Percentiles rank a stretch among this genome's conserved stretches.
These are phyloP conservation scores for Apis dorsata DNA, from an alignment of 1,140 invertebrate species.

Conservation along the genomic window DNA sequence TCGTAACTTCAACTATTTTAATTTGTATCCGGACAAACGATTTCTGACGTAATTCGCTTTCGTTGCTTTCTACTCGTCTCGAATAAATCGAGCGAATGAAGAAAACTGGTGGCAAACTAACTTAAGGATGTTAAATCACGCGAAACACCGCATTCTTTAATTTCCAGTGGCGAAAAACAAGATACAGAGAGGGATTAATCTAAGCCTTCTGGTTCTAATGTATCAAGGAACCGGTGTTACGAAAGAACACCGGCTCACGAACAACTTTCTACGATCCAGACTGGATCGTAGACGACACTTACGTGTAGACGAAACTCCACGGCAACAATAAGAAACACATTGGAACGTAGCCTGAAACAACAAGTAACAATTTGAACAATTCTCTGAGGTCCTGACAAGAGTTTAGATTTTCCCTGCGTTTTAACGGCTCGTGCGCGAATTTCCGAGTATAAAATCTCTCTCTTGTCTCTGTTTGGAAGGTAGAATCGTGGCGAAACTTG, in stretches of 20 bases:
- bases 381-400: no score
- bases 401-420: neutral
- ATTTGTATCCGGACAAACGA: no score
- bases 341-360: neutral
- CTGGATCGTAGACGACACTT: neutral
- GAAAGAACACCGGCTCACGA: neutral
- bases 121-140: neutral
- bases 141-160: neutral
- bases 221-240: neutral
- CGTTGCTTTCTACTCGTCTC: no score
- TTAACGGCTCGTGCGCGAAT: slow-evolving; percentile 16
- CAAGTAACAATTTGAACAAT: slow-evolving; percentile 5
- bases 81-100: slow-evolving; percentile 7
- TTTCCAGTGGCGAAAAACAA: neutral
- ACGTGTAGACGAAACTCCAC: neutral
- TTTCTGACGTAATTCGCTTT: no score
- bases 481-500: slow-evolving; percentile 28
- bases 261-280: neutral
- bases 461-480: slow-evolving; percentile 30
- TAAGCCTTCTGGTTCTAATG: no score
- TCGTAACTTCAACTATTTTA: no score
- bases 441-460: slow-evolving; percentile 29
- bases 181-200: neutral
- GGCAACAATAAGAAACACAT: neutral
- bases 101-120: neutral